Percentiles rank a stretch among this genome's conserved stretches.
Conservation (phyloP, 2,113 vertebrate genomes). For the Pristiophorus japonicus region DNA sequence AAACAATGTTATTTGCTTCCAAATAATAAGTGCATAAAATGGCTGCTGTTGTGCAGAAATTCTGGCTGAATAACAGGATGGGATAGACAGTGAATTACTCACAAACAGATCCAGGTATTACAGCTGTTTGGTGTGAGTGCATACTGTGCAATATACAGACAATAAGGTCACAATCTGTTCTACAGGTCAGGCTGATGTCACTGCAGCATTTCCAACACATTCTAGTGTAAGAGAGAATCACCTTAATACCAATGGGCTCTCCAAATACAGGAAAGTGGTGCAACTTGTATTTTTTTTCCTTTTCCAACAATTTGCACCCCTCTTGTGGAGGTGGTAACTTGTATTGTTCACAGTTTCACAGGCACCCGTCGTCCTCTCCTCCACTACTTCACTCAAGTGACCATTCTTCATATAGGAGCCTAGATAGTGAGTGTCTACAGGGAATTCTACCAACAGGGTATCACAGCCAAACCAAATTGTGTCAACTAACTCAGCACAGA, state of each 20-base stretch:
- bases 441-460: neutral
- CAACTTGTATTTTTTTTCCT: neutral
- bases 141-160: neutral
- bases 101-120: neutral
- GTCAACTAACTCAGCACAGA: neutral
- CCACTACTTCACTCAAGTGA: neutral
- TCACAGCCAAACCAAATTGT: neutral
- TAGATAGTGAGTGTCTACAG: neutral
- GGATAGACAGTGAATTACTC: neutral
- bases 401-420: neutral
- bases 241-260: neutral
- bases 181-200: slow-evolving; percentile 24
- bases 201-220: slow-evolving; percentile 23
- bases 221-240: neutral
- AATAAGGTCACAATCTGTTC: neutral
- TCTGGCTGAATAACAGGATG: neutral
- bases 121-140: neutral
- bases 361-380: neutral
- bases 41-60: slow-evolving; percentile 6
- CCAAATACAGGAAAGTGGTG: neutral
- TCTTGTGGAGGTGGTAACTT: neutral
- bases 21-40: slow-evolving; percentile 29
- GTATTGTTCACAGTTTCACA: neutral
- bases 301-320: neutral
- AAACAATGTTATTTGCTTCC: slow-evolving; percentile 33